Evolutionary conservation across 2,888 invertebrate genomes (phyloP).

Genomic region (Andrena bicolor): DNA sequence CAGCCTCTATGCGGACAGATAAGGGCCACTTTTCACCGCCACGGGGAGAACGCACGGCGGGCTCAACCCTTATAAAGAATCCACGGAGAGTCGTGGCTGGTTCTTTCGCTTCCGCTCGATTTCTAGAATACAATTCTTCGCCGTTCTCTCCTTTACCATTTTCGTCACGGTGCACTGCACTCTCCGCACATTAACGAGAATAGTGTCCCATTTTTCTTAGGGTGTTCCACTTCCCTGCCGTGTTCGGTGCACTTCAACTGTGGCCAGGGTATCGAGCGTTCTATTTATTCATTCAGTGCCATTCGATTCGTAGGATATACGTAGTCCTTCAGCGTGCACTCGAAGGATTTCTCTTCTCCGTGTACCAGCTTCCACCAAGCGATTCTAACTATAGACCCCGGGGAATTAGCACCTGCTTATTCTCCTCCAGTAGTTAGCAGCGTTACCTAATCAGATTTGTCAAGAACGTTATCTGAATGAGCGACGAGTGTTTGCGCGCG

Average conservation of each 20-base stretch:
- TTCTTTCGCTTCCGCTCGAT: conserved; percentile 5
- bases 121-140: not conserved
- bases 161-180: not conserved
- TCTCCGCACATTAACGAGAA: too few relatives aligned
- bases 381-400: too few relatives aligned
- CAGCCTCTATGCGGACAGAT: conserved; percentile 64
- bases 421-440: too few relatives aligned
- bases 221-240: not conserved
- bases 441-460: conserved; percentile 3
- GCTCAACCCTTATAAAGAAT: conserved; percentile 45
- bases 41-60: not conserved
- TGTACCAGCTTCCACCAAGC: too few relatives aligned
- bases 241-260: too few relatives aligned
- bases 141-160: not conserved
- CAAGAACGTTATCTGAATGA: not conserved
- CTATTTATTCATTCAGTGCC: not conserved
- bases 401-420: too few relatives aligned
- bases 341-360: not conserved
- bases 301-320: not conserved
- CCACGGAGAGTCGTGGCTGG: conserved; percentile 17
- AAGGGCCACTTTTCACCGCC: conserved; percentile 70
- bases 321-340: not conserved
- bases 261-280: not conserved
- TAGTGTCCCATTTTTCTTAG: not conserved
- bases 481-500: too few relatives aligned